phyloP scores from a whole-genome alignment of 2,113 vertebrate species.

The Xenopus borealis region DNA sequence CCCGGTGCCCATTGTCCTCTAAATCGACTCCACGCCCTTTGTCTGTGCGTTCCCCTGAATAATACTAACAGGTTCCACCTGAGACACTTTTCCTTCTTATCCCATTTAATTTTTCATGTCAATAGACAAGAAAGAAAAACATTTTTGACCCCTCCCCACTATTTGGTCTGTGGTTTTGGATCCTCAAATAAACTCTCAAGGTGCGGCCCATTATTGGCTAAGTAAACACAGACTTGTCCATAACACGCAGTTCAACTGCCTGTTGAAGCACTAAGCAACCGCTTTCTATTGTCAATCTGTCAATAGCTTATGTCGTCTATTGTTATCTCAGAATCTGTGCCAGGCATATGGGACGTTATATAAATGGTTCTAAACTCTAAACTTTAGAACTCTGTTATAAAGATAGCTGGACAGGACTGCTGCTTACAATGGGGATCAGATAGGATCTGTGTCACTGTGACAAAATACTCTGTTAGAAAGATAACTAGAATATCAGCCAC shows the following conservation, averaged over 20 bases:
- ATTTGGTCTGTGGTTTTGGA: constrained; percentile 8
- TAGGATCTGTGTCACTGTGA: too few species aligned
- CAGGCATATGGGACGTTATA: too few species aligned
- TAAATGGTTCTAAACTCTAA: too few species aligned
- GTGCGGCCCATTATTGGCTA: background rate
- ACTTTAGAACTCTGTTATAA: too few species aligned
- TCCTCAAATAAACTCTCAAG: background rate
- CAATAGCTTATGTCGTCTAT: background rate
- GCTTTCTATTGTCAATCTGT: background rate
- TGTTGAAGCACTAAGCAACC: background rate
- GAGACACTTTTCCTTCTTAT: too few species aligned
- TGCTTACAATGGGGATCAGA: too few species aligned
- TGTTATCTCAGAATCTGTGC: background rate
- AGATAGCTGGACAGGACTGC: too few species aligned
- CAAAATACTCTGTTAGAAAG: too few species aligned
- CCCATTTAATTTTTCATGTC: background rate
- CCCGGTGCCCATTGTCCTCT: background rate
- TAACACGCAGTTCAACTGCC: background rate
- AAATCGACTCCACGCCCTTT: background rate
- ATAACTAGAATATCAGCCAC: too few species aligned
- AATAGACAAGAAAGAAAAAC: background rate
- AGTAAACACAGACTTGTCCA: background rate
- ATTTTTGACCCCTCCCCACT: background rate
- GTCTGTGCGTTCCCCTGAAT: background rate
- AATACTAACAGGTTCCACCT: background rate